These are phyloP conservation scores for Platycnemis pennipes DNA, from an alignment of 2,888 invertebrate species.

Conservation along the genomic window DNA sequence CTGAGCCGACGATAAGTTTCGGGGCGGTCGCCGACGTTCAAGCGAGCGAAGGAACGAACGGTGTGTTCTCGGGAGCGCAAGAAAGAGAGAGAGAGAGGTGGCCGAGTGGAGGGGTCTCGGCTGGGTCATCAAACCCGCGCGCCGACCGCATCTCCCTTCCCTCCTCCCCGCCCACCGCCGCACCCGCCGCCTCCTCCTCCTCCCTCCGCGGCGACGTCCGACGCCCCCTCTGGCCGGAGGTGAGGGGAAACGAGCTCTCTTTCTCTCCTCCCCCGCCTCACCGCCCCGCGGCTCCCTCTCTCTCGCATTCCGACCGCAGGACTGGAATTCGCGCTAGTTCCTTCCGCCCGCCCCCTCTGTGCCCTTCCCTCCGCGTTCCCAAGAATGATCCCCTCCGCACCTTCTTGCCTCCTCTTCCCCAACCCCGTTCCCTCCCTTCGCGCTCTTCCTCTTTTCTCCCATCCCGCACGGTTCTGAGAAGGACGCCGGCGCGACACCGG, in stretches of 20 bases:
- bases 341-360: slow-evolving; percentile 43
- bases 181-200: not conserved
- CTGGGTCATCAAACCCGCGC: slow-evolving; percentile 59
- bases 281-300: not conserved
- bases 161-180: not conserved
- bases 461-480: slow-evolving; percentile 31
- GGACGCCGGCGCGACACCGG: slow-evolving; percentile 26
- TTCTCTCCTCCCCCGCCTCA: not conserved
- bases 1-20: too few relatives aligned
- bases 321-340: slow-evolving; percentile 63
- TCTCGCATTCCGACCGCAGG: slow-evolving; percentile 66
- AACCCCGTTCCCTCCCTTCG: not conserved
- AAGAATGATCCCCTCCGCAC: slow-evolving; percentile 14
- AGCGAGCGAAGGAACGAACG: not conserved
- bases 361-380: not conserved
- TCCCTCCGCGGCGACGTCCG: not conserved
- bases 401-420: not conserved
- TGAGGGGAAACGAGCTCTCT: not conserved
- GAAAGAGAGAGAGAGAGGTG: slow-evolving; percentile 18
- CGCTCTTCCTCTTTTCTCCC: not conserved
- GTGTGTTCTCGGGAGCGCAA: not conserved
- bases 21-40: not conserved
- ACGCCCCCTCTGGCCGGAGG: not conserved
- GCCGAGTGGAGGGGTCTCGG: slow-evolving; percentile 9
- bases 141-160: slow-evolving; percentile 58